Evolutionary conservation across 2,888 invertebrate species (phyloP).

Genomic region (Pterobdella sp.): DNA sequence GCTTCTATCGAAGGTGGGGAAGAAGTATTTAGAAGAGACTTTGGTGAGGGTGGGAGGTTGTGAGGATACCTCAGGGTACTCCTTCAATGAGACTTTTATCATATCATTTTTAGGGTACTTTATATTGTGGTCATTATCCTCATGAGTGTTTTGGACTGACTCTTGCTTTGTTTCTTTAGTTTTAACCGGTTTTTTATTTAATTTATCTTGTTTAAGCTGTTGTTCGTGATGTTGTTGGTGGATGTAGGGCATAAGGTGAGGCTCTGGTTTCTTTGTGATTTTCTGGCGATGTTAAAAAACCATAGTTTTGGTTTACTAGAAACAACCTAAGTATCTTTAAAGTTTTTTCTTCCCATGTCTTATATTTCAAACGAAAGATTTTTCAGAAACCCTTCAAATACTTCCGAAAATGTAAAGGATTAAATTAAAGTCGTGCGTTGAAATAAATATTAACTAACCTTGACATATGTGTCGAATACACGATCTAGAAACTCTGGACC

Average conservation of each 20-base stretch:
- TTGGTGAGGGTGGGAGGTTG: slow-evolving; percentile 3
- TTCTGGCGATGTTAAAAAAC: neutral
- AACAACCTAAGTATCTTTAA: no score
- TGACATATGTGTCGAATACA: slow-evolving; percentile 25
- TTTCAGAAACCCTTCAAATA: no score
- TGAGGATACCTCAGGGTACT: neutral
- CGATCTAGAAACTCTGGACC: slow-evolving; percentile 35
- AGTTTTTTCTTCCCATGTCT: no score
- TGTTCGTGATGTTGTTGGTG: slow-evolving; percentile 7
- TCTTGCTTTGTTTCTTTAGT: neutral
- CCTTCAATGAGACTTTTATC: neutral
- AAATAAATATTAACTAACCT: neutral
- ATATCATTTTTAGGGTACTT: neutral
- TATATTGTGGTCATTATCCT: neutral
- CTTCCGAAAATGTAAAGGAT: no score
- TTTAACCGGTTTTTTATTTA: neutral
- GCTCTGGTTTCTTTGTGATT: neutral
- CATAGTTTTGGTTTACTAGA: neutral
- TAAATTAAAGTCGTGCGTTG: no score
- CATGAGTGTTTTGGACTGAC: neutral
- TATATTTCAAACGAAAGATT: no score
- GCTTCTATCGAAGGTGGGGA: slow-evolving; percentile 37
- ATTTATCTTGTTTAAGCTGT: neutral
- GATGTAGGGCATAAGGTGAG: neutral
- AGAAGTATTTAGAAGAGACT: slow-evolving; percentile 36